phyloP scores from a whole-genome alignment of 2,797 vertebrate species.

The Acrossocheilus wenchowensis region DNA sequence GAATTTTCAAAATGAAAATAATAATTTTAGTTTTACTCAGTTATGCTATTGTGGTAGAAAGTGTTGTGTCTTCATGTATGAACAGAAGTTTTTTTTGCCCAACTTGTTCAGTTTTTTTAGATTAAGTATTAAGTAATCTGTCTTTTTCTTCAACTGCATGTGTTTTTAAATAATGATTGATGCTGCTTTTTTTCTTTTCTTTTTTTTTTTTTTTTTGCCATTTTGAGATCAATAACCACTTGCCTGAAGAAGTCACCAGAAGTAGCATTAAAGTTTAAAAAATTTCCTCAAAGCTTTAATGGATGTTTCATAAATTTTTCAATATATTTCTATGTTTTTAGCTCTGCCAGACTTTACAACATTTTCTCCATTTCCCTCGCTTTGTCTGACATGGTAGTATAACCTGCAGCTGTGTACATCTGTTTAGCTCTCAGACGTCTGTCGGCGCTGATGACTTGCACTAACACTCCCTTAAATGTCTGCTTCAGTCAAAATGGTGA shows the following conservation, averaged over 20 bases:
- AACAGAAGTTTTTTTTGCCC: not conserved
- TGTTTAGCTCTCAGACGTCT: conserved; percentile 12
- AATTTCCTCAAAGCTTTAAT: not conserved
- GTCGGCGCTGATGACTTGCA: conserved; percentile 34
- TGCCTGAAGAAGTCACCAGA: not conserved
- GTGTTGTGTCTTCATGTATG: not conserved
- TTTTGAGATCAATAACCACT: not conserved
- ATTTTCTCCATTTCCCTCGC: not conserved
- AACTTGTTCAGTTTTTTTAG: not conserved
- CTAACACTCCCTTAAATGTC: conserved; percentile 13
- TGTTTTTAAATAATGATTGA: not conserved
- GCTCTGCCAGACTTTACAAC: not conserved
- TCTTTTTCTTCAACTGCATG: not conserved
- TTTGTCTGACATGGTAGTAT: not conserved
- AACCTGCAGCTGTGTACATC: conserved; percentile 6
- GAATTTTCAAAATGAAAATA: not conserved
- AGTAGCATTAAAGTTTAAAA: not conserved
- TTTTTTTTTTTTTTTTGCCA: not conserved
- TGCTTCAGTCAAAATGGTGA: conserved; percentile 40
- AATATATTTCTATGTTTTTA: not conserved
- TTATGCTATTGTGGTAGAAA: too few species aligned
- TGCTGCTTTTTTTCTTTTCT: too few species aligned
- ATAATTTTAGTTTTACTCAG: not conserved
- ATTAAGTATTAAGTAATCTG: not conserved
- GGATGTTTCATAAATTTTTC: not conserved